phyloP scores from a whole-genome alignment of 2,888 invertebrate genomes.

The Autographa pulchrina region DNA sequence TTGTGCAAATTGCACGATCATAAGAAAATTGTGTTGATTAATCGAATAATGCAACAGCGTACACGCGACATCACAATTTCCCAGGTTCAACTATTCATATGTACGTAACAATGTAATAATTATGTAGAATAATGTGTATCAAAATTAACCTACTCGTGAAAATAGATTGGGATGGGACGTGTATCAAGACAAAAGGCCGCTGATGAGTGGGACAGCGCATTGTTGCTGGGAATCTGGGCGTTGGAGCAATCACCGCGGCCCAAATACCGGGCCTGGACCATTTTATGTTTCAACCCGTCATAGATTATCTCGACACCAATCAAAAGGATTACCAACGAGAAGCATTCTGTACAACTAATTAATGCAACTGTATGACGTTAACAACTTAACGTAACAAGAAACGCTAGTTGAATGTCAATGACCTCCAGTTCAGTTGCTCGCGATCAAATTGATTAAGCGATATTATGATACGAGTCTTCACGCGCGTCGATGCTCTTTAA shows the following conservation, averaged over 20 bases:
- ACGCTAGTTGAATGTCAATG: conserved; percentile 68
- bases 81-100: conserved; percentile 1
- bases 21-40: not conserved
- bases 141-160: conserved; percentile 53
- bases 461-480: conserved; percentile 79
- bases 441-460: conserved; percentile 84
- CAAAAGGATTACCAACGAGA: conserved; percentile 49
- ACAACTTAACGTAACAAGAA: conserved; percentile 57
- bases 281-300: conserved; percentile 63
- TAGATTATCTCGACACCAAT: conserved; percentile 59
- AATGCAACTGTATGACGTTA: conserved; percentile 52
- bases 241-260: conserved; percentile 80
- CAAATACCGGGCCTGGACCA: conserved; percentile 73
- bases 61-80: not conserved
- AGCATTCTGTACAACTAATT: conserved; percentile 54
- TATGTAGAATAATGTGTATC: conserved; percentile 36
- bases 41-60: not conserved
- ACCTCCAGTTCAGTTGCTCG: conserved; percentile 75
- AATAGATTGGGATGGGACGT: conserved; percentile 57
- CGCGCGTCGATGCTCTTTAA: conserved; percentile 82
- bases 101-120: conserved; percentile 6
- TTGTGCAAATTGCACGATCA: not conserved
- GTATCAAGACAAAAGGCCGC: conserved; percentile 72
- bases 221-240: conserved; percentile 75
- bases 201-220: conserved; percentile 73